Conservation (phyloP, 2,797 vertebrate species). For the Oreortyx pictus region DNA sequence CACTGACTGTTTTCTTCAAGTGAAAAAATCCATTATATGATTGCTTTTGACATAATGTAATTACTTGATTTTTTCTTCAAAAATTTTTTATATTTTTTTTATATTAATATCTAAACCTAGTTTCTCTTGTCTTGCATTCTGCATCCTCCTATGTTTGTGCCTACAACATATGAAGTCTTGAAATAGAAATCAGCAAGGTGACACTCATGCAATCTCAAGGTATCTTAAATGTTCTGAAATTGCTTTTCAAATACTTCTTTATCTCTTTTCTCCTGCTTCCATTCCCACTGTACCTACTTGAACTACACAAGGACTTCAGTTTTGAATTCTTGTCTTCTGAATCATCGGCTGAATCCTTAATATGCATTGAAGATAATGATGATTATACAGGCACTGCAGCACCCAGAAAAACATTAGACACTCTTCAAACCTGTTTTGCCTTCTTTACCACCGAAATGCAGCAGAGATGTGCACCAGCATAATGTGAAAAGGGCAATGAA, state of each 20-base stretch:
- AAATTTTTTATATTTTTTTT: neutral
- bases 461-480: neutral
- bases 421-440: neutral
- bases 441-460: neutral
- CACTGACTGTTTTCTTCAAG: neutral
- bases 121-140: neutral
- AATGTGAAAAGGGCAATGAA: no score
- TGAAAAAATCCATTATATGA: neutral
- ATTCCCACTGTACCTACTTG: neutral
- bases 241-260: rapidly evolving
- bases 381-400: neutral
- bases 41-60: neutral
- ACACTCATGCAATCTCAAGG: neutral
- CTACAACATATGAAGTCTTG: neutral
- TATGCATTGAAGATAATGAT: rapidly evolving
- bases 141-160: neutral
- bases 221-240: neutral
- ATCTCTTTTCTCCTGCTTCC: neutral
- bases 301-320: neutral
- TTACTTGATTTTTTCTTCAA: neutral
- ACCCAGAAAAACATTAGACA: neutral
- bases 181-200: neutral
- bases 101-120: neutral
- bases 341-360: neutral
- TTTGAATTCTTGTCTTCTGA: neutral